Base-by-base conservation (phyloP, 2,888 invertebrate species). In the Eilema sororculum region DNA sequence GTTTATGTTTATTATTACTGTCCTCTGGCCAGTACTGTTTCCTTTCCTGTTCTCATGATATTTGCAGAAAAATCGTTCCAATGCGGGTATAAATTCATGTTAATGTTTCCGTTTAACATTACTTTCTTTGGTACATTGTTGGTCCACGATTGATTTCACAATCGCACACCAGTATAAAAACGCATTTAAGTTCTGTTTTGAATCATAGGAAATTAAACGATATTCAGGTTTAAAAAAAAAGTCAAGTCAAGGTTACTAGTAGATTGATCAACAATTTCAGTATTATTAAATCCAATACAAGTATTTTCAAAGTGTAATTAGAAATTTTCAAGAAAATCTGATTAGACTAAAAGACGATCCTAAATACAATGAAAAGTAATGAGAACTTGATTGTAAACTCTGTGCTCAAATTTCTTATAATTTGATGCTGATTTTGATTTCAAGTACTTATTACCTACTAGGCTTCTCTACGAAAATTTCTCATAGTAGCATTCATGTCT, bases 1-100 rank as follows among this genome's bases (percentile, higher is more conserved):
- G 72, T 71, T 78, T 69, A 80, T 67, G 72, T 72, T 79, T 82
- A 79, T 77, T 75, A 74, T 71, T 65, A 82, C 67, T 65, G 69
- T 59, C n/a, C 68, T 69, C 74, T n/a, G 0, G 68, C 24, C 59
- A 65, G 68, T 68, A 20, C 56, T 74, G 56, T 28, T 41, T 41
- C 68, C 71, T 74, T 71, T 63, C 56, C 25, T 10, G 30, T 65
- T 69, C 13, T 9, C 33, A 67, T 41, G 6, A 9, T 61, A 3
- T 65, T 69, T 70, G 57, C 30, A 60, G 59, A 25, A 28, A n/a
- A 67, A 65, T 25, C 20, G 56, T 25, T 22, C 25, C 20, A 66
- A n/a, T 75, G 33, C 5, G n/a, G 52, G 52, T 52, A 52, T 52
- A 52, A 16, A 5, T 46, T 46, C 20, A 20, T 20, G 46, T 46